Base-by-base conservation (phyloP, 2,888 invertebrate genomes). In the Lagria hirta region DNA sequence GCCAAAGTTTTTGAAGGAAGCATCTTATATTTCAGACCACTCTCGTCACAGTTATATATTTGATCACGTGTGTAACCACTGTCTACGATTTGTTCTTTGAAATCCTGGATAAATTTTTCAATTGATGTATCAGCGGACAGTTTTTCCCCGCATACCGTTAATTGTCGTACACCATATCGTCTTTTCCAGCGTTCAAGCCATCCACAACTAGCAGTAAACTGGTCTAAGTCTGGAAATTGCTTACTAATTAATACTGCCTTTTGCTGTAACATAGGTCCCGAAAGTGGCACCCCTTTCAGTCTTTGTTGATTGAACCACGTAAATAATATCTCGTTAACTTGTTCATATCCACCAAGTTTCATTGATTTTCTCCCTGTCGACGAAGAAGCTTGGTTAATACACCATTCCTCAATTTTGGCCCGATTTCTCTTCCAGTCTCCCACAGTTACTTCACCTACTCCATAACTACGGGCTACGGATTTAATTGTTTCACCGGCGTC, bases 1-100 rank as follows among this genome's bases (percentile, higher is more conserved):
- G 51, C 49, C 14, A 53, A 32, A 17, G 47, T 52, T 41, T 51
- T 57, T 22, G 34, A 42, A 4, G 48, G 52, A 44, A 58, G 43
- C 40, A 49, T 30, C 42, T 49, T 54, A 41, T 48, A 57, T 47
- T 50, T 37, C 17, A 55, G 27, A 6, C 52, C 52, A 23, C 52
- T 55, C 35, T 58, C 51, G 24, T 54, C 40, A 11, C 52, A 49
- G 34, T 55, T 55, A 29, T 49, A 55, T 14, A 58, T 34, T 43
- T 54, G 54, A 30, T 52, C 43, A 7, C 30, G 37, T 6, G 48
- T 28, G 20, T 48, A 49, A 33, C 33, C 34, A 36, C 49, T 45
- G 15, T 50, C 43, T 26, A 27, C 30, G 12, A 49, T 34, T 14
- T 48, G 36, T 8, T 48, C 38, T 21, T 48, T 18, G 24, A 54